A percentile compares a stretch with the other conserved stretches of the same genome.
Conservation (phyloP, 2,888 invertebrate species). For the Caenorhabditis uteleia region DNA sequence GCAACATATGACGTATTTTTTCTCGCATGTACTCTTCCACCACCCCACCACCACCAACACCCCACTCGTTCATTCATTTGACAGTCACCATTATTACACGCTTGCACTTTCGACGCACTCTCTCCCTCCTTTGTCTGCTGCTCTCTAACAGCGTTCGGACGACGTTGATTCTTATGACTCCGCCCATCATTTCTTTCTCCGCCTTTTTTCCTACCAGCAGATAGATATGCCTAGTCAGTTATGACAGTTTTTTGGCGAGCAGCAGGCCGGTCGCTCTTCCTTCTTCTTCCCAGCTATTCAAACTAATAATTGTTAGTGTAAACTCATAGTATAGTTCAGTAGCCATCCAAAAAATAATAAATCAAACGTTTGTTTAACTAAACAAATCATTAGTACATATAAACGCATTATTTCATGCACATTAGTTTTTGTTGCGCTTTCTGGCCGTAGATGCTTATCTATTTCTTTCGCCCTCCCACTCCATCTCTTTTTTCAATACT, state of each 20-base stretch:
- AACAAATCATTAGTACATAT: no score
- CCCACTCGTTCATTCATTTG: not conserved
- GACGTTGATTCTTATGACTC: no score
- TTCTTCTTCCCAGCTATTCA: no score
- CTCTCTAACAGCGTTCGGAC: not conserved
- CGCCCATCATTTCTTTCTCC: not conserved
- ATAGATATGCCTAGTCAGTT: not conserved
- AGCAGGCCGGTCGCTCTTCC: no score
- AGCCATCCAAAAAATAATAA: no score
- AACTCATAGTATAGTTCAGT: no score
- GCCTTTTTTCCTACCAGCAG: not conserved
- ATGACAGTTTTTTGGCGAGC: not conserved
- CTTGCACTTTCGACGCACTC: not conserved
- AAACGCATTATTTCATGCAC: not conserved
- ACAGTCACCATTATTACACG: not conserved
- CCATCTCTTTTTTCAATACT: not conserved
- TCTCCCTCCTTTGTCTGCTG: not conserved
- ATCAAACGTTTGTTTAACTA: no score
- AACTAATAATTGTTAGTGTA: no score
- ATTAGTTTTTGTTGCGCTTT: conserved; percentile 1
- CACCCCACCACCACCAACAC: no score
- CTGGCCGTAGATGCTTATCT: not conserved
- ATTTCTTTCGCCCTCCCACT: conserved; percentile 1
- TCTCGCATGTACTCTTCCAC: no score
- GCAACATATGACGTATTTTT: no score